Evolutionary conservation across 2,888 invertebrate species (phyloP).

Genomic region (Heteromyza rotundicornis): DNA sequence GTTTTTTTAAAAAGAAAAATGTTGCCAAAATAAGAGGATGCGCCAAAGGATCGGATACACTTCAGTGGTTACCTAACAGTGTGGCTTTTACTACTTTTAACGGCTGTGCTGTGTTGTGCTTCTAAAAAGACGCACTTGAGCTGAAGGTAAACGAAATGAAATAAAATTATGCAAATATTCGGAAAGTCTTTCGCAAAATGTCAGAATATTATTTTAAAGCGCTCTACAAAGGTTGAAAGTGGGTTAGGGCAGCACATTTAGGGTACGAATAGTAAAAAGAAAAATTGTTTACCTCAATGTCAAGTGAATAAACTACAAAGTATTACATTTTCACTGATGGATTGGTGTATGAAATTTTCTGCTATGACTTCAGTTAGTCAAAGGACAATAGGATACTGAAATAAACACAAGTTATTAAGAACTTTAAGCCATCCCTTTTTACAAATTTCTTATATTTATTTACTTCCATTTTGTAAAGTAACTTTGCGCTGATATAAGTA

Average conservation of each 20-base stretch:
- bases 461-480: no score
- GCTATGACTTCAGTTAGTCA: no score
- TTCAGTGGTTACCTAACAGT: neutral
- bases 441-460: no score
- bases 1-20: neutral
- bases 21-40: neutral
- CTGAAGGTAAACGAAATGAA: neutral
- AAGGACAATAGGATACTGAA: no score
- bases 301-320: no score
- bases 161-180: constrained; percentile 56
- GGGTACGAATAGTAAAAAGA: neutral
- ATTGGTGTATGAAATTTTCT: no score
- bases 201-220: constrained; percentile 27
- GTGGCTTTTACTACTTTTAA: neutral
- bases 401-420: no score
- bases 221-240: neutral
- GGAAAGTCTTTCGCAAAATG: constrained; percentile 49
- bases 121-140: neutral
- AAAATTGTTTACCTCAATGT: no score
- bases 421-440: no score
- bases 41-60: neutral
- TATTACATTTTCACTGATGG: no score
- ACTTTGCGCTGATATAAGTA: no score
- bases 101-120: neutral
- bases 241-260: neutral